phyloP scores from a whole-genome alignment of 2,888 invertebrate genomes.

The Steinernema scapterisci region DNA sequence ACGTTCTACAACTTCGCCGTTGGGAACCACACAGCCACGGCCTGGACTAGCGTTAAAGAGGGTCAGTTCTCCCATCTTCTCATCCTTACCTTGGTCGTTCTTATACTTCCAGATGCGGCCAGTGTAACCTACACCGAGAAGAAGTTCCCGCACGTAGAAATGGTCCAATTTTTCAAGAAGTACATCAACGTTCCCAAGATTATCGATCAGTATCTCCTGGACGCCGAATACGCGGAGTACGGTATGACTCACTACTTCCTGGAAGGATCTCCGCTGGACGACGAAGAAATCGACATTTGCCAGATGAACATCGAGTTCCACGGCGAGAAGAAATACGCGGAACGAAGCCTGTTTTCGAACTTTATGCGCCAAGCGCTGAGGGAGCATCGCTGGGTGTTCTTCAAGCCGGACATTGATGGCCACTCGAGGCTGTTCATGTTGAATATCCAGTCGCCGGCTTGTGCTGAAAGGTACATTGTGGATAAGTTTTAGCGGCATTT shows the following conservation, averaged over 20 bases:
- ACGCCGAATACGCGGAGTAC: background rate
- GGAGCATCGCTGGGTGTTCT: conserved; percentile 12
- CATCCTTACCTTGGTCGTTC: background rate
- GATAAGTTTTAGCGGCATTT: conserved; percentile 8
- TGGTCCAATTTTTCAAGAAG: background rate
- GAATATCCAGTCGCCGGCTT: background rate
- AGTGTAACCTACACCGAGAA: background rate
- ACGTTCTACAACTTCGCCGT: conserved; percentile 19
- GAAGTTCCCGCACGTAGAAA: background rate
- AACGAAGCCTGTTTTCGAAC: background rate
- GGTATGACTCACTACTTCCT: background rate
- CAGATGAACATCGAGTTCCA: conserved; percentile 10
- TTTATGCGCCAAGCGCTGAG: background rate
- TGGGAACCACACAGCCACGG: background rate
- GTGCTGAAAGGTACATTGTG: conserved; percentile 18
- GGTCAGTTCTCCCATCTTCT: background rate
- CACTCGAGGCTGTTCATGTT: conserved; percentile 1
- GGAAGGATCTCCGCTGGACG: conserved; percentile 10
- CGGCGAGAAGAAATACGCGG: background rate
- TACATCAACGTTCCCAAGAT: background rate
- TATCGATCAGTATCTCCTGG: background rate
- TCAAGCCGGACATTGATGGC: background rate
- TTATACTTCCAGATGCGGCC: background rate
- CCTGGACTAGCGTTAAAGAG: background rate
- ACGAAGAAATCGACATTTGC: conserved; percentile 15